Conservation (phyloP, 1,140 invertebrate genomes). For the Tyrophagus putrescentiae region DNA sequence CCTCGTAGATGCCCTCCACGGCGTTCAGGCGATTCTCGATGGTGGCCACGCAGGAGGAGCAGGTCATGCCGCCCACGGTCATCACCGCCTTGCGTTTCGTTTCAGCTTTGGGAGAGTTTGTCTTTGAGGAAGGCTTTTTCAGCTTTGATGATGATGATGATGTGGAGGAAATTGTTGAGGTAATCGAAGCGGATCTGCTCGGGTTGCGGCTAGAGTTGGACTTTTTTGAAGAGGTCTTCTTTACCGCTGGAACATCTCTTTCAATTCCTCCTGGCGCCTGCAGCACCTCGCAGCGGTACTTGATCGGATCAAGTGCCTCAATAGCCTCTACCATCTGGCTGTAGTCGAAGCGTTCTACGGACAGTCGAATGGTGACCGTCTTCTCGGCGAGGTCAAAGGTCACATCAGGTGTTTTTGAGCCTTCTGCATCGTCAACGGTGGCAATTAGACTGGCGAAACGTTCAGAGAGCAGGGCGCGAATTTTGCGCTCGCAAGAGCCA, state of each 20-base stretch:
- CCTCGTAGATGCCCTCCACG: conserved; percentile 59
- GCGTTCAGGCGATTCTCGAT: conserved; percentile 87
- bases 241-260: no score
- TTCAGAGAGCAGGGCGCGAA: background rate
- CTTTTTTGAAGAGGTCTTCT: no score
- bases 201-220: background rate
- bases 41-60: conserved; percentile 82
- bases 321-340: background rate
- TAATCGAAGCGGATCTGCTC: background rate
- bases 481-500: conserved; percentile 1
- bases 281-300: background rate
- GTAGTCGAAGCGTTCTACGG: background rate
- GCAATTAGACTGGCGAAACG: background rate
- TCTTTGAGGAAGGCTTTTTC: no score
- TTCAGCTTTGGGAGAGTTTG: background rate
- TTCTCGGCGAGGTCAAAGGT: background rate
- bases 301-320: background rate
- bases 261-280: no score
- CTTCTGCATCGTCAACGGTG: no score
- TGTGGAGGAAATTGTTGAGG: no score
- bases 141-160: background rate
- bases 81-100: conserved; percentile 8
- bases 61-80: conserved; percentile 61
- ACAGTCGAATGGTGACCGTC: background rate
- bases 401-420: no score